Percentiles rank a stretch among this genome's conserved stretches.
These are phyloP conservation scores for Petrophora chlorosata DNA, from an alignment of 2,888 invertebrate genomes.

Conservation along the genomic window DNA sequence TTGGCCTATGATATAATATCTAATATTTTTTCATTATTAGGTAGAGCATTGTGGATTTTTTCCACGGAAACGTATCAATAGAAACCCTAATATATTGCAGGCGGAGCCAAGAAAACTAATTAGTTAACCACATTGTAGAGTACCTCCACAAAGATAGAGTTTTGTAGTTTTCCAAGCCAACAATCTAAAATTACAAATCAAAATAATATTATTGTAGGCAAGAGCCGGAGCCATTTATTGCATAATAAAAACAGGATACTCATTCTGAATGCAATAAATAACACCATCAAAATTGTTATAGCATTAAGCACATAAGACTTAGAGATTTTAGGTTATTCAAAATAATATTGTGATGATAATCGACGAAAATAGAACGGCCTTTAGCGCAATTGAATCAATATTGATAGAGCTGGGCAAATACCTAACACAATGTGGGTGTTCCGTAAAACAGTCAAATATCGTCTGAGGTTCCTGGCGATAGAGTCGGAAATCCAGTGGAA, in stretches of 20 bases:
- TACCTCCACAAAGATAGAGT: too few species aligned
- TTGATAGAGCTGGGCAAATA: slow-evolving; percentile 44
- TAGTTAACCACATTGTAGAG: too few species aligned
- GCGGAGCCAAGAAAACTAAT: too few species aligned
- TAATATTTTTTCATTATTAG: too few species aligned
- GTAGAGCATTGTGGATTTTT: too few species aligned
- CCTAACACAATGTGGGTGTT: slow-evolving; percentile 12
- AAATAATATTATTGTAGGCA: slow-evolving; percentile 1
- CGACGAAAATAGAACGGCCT: slow-evolving; percentile 50
- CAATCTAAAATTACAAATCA: too few species aligned
- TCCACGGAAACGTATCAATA: too few species aligned
- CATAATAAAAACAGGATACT: slow-evolving; percentile 13
- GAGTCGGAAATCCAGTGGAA: slow-evolving; percentile 4
- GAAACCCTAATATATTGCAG: too few species aligned
- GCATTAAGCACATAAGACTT: slow-evolving; percentile 4
- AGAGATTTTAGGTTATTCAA: slow-evolving; percentile 24
- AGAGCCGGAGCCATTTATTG: not conserved
- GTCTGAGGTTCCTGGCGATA: not conserved
- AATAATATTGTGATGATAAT: slow-evolving; percentile 38
- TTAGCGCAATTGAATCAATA: slow-evolving; percentile 50
- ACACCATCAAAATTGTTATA: slow-evolving; percentile 11
- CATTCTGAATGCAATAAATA: slow-evolving; percentile 4
- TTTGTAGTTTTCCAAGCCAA: too few species aligned
- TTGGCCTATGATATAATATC: too few species aligned
- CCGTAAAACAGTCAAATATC: not conserved